phyloP scores from a whole-genome alignment of 1,140 invertebrate species.

The Drosophila triauraria region DNA sequence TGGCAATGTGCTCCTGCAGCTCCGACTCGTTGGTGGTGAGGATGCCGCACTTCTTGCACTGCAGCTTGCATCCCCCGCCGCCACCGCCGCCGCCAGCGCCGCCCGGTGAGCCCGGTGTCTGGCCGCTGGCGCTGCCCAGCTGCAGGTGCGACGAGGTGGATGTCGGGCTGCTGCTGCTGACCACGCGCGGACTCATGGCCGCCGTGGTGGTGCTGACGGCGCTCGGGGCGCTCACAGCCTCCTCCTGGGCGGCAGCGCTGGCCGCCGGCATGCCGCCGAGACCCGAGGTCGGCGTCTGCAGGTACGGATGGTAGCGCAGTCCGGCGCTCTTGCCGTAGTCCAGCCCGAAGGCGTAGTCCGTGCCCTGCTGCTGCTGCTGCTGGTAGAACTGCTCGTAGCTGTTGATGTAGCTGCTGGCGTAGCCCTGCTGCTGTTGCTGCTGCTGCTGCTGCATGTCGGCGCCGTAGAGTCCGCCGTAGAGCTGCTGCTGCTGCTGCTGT shows the following conservation, averaged over 20 bases:
- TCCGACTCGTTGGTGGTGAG: slow-evolving; percentile 90
- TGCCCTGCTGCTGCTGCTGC: slow-evolving; percentile 67
- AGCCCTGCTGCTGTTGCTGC: slow-evolving; percentile 58
- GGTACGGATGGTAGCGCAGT: slow-evolving; percentile 81
- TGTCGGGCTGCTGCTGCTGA: slow-evolving; percentile 80
- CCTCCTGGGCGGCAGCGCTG: slow-evolving; percentile 18
- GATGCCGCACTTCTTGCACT: slow-evolving; percentile 93
- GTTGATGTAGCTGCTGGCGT: slow-evolving; percentile 76
- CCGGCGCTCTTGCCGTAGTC: slow-evolving; percentile 44
- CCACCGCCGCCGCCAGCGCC: slow-evolving; percentile 20
- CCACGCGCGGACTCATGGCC: slow-evolving; percentile 82
- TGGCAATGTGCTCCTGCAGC: slow-evolving; percentile 89
- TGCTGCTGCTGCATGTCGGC: slow-evolving; percentile 87
- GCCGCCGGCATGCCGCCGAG: slow-evolving; percentile 35
- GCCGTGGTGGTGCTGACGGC: slow-evolving; percentile 63
- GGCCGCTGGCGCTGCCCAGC: slow-evolving; percentile 69
- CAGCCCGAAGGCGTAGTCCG: slow-evolving; percentile 43
- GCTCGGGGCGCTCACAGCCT: slow-evolving; percentile 21
- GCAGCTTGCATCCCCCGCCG: slow-evolving; percentile 85
- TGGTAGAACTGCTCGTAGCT: slow-evolving; percentile 85
- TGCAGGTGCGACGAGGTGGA: slow-evolving; percentile 77
- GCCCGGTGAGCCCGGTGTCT: slow-evolving; percentile 88
- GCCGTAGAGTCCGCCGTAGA: slow-evolving; percentile 88
- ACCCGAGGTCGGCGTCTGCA: slow-evolving; percentile 71
- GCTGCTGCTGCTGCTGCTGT: slow-evolving; percentile 58